These are phyloP conservation scores for Cantharis rustica DNA, from an alignment of 2,888 invertebrate genomes.

Conservation along the genomic window DNA sequence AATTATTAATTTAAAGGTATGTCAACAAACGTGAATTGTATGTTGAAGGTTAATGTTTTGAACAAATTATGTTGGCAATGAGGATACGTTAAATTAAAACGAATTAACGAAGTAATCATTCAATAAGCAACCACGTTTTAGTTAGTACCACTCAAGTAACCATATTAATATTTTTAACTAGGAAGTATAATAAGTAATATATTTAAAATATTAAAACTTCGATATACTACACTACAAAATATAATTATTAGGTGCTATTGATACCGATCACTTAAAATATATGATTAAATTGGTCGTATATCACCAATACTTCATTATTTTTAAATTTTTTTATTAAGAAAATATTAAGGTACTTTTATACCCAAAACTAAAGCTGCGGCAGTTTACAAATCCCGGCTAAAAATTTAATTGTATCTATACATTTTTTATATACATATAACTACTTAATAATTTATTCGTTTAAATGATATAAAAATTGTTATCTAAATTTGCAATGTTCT, in stretches of 20 bases:
- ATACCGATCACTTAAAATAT: neutral
- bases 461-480: no score
- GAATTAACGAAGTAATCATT: conserved; percentile 45
- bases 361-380: no score
- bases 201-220: neutral
- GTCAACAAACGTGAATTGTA: conserved; percentile 35
- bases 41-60: conserved; percentile 44
- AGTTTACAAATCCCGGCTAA: no score
- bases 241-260: no score
- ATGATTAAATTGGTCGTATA: neutral
- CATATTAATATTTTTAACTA: neutral
- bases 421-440: no score
- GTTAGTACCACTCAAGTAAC: conserved; percentile 5
- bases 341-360: no score
- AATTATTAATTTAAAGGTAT: conserved; percentile 14
- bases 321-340: no score
- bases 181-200: no score
- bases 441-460: no score
- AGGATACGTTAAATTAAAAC: conserved; percentile 46
- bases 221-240: neutral
- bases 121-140: conserved; percentile 37
- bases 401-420: no score
- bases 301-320: no score
- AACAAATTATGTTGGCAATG: conserved; percentile 42
- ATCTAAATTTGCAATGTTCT: no score